Evolutionary conservation across 2,888 invertebrate genomes (phyloP).

Genomic region (Terebella lapidaria): DNA sequence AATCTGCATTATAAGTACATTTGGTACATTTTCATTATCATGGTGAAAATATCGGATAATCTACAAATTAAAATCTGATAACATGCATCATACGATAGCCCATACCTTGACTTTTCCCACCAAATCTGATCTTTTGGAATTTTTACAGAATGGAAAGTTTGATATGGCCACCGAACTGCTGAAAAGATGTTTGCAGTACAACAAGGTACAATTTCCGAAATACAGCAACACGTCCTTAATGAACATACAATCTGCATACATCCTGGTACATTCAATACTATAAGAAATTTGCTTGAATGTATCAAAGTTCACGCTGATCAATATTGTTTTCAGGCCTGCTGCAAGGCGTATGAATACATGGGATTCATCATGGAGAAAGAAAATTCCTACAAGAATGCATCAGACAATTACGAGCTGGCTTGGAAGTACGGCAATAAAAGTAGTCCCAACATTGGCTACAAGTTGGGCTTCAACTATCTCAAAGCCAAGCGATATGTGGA

Average conservation of each 20-base stretch:
- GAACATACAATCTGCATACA: too few species aligned
- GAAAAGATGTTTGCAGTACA: constrained; percentile 54
- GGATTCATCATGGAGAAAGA: constrained; percentile 88
- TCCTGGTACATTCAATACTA: too few species aligned
- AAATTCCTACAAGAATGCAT: constrained; percentile 80
- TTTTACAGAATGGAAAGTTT: constrained; percentile 63
- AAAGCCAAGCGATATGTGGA: constrained; percentile 84
- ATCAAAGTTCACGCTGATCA: too few species aligned
- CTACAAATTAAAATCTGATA: too few species aligned
- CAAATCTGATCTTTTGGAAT: too few species aligned
- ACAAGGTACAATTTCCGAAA: constrained; percentile 49
- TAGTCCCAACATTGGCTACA: constrained; percentile 82
- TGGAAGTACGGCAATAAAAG: constrained; percentile 78
- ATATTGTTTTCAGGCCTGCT: constrained; percentile 64
- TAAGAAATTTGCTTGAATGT: too few species aligned
- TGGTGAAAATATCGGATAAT: too few species aligned
- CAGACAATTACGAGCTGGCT: constrained; percentile 75
- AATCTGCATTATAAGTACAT: too few species aligned
- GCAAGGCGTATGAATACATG: constrained; percentile 81
- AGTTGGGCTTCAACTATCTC: constrained; percentile 83
- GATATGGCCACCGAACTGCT: constrained; percentile 83
- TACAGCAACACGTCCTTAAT: background rate
- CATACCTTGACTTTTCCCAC: too few species aligned
- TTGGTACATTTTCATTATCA: too few species aligned
- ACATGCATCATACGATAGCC: too few species aligned